Conservation (phyloP, 2,888 invertebrate species). For the Artemia sp. region DNA sequence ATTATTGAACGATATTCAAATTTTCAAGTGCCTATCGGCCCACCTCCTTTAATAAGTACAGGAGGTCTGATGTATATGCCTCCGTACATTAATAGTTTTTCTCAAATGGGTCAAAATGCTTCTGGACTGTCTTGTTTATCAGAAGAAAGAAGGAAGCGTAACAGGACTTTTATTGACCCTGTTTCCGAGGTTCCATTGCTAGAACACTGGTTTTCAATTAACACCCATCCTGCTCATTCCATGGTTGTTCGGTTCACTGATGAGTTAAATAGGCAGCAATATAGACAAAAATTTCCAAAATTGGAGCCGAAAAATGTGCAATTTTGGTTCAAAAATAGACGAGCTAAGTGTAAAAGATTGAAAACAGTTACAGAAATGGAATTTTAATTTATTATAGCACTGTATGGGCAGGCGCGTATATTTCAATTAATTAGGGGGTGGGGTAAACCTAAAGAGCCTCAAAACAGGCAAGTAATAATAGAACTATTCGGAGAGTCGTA, state of each 20-base stretch:
- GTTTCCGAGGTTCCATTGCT: conserved; percentile 88
- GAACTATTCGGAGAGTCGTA: too few relatives aligned
- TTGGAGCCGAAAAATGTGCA: conserved; percentile 97
- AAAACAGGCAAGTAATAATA: too few relatives aligned
- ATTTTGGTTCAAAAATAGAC: conserved; percentile 97
- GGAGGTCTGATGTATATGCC: conserved; percentile 18
- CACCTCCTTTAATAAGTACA: conserved; percentile 13
- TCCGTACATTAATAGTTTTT: conserved; percentile 22
- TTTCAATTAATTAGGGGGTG: too few relatives aligned
- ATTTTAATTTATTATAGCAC: neutral
- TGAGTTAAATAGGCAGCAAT: conserved; percentile 88
- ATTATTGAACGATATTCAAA: conserved; percentile 14
- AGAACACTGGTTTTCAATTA: conserved; percentile 90
- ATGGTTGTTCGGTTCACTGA: conserved; percentile 94
- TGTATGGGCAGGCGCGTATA: neutral
- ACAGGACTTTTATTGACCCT: conserved; percentile 96
- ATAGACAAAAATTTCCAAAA: conserved; percentile 94
- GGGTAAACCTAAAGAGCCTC: too few relatives aligned
- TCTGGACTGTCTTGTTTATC: conserved; percentile 23
- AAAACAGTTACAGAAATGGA: conserved; percentile 35
- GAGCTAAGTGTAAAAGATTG: conserved; percentile 92
- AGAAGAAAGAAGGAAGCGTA: conserved; percentile 79
- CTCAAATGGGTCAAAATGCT: conserved; percentile 20
- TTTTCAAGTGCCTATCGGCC: conserved; percentile 20
- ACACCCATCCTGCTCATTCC: conserved; percentile 96